Conservation (phyloP, 2,113 vertebrate species). For the Corythoichthys intestinalis region DNA sequence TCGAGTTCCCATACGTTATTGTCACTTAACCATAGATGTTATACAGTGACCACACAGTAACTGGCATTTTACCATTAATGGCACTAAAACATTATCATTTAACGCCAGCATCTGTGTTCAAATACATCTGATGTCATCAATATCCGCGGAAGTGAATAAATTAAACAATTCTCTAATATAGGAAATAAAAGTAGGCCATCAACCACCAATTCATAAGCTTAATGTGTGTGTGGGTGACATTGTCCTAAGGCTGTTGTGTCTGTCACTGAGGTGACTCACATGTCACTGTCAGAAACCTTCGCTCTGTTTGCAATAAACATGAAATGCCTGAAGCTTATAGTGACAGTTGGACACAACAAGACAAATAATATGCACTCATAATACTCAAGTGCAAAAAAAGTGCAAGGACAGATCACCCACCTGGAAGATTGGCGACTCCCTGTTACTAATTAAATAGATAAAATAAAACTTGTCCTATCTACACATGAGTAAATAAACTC, state of each 20-base stretch:
- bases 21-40: too few relatives aligned
- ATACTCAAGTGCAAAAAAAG: slow-evolving; percentile 13
- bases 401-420: background rate
- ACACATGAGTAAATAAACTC: background rate
- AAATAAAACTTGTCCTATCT: background rate
- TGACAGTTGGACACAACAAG: slow-evolving; percentile 35
- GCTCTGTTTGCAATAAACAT: slow-evolving; percentile 35
- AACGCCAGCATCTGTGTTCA: too few relatives aligned
- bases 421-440: background rate
- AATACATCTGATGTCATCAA: too few relatives aligned
- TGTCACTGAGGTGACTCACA: slow-evolving; percentile 31
- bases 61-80: too few relatives aligned
- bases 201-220: background rate
- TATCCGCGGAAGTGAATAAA: background rate
- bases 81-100: too few relatives aligned
- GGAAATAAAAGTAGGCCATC: slow-evolving; percentile 32
- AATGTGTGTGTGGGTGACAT: slow-evolving; percentile 31
- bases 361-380: background rate
- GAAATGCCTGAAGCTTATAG: slow-evolving; percentile 5
- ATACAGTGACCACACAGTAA: too few relatives aligned
- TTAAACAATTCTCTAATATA: background rate
- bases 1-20: too few relatives aligned
- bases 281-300: slow-evolving; percentile 23
- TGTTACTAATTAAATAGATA: background rate
- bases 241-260: slow-evolving; percentile 24